These are phyloP conservation scores for Ageneiosus marmoratus DNA, from an alignment of 2,113 vertebrate genomes.

Conservation along the genomic window DNA sequence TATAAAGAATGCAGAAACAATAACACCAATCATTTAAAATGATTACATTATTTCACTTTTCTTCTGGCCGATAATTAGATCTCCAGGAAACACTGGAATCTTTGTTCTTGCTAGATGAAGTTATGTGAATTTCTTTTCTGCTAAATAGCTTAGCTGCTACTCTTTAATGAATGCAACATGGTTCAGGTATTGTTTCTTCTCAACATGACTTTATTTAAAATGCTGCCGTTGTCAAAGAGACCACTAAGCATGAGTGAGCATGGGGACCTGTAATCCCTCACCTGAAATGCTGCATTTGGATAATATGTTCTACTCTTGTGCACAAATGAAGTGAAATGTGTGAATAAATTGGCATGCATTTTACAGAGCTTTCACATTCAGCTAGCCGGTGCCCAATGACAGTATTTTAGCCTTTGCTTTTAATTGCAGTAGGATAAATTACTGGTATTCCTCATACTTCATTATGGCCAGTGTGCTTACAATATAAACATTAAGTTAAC, in stretches of 20 bases:
- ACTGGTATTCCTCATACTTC: not conserved
- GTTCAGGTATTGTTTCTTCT: not conserved
- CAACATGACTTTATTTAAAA: not conserved
- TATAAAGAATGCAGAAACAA: not conserved
- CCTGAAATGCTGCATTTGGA: not conserved
- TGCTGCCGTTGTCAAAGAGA: not conserved
- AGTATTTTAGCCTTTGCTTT: not conserved
- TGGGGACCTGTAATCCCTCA: not conserved
- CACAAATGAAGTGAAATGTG: not conserved
- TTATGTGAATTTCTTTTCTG: not conserved
- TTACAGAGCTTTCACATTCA: not conserved
- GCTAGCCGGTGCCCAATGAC: not conserved
- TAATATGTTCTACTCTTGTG: not conserved
- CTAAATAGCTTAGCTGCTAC: not conserved
- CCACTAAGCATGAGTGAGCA: not conserved
- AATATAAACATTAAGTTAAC: not conserved
- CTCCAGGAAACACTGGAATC: not conserved
- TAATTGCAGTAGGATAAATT: not conserved
- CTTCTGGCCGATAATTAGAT: too few species aligned
- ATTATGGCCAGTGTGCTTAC: not conserved
- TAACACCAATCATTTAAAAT: too few species aligned
- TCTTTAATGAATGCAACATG: not conserved
- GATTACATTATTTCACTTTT: too few species aligned
- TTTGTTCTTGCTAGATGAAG: not conserved
- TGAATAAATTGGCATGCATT: not conserved